Base-by-base conservation (phyloP, 2,888 invertebrate species). In the Scaptomyza flava region DNA sequence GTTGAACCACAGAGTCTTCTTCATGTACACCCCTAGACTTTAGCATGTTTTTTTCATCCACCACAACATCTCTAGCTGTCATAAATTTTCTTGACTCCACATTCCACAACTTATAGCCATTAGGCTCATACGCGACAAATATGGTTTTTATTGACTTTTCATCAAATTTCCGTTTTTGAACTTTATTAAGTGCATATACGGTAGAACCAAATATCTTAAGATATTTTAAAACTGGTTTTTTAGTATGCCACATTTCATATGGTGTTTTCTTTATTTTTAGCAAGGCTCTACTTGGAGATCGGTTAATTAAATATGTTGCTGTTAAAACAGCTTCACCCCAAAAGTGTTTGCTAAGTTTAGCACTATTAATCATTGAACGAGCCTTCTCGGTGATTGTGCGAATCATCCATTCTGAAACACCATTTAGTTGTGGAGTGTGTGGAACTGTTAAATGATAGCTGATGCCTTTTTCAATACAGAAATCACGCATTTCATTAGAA, bases 271-370 rank as follows among this genome's bases (percentile, higher is more conserved):
- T 20, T 11, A 43, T 11, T 6, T 20, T 23, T 20, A 6, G 12
- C 42, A 43, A 23, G 4, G 42, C 23, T 11, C 42, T 43, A 20
- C 23, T 43, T 43, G 23, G 42, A 0, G 20, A 23, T 23, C 6
- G 7, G 42, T 43, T 43, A 20, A 20, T 43, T 9, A 4, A 9
- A 20, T 20, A 42, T 42, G 17, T 23, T 23, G 43, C 43, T 6
- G 12, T 43, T 43, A 43, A 43, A 12, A 38, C 36, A 14, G 27
- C 27, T 27, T 27, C 27, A 27, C 27, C 27, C 27, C 90, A 91
- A 51, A 91, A 89, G 3, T 4, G 11, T 76, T 91, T 89, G 36
- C 72, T 62, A 11, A 90, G 56, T 23, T 84, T 68, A 5, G 87
- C 72, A 58, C 84, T 65, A 36, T 31, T 48, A 6, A 60, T 33